Conservation (phyloP, 2,113 vertebrate species). For the Aleadryas rufinucha region DNA sequence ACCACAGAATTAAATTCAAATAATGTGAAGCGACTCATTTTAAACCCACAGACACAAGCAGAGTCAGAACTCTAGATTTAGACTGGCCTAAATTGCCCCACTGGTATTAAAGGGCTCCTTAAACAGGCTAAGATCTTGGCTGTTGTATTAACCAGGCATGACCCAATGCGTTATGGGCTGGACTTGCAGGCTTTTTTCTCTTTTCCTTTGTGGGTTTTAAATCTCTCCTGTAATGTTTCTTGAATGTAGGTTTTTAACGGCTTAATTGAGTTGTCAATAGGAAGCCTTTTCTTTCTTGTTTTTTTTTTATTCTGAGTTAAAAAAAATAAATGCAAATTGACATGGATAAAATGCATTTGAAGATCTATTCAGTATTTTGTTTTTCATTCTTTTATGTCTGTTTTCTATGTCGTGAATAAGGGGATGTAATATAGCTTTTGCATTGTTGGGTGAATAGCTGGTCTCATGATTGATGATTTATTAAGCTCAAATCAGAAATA, state of each 20-base stretch:
- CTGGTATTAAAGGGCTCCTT: conserved; percentile 41
- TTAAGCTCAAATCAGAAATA: conserved; percentile 29
- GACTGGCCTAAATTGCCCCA: conserved; percentile 48
- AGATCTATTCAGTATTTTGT: conserved; percentile 47
- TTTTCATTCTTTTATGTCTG: conserved; percentile 46
- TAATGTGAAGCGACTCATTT: conserved; percentile 38
- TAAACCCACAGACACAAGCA: conserved; percentile 52
- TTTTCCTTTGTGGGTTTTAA: conserved; percentile 61
- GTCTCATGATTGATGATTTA: background rate
- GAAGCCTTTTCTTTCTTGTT: background rate
- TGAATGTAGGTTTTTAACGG: conserved; percentile 61
- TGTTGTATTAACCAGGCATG: conserved; percentile 49
- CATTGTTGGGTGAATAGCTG: background rate
- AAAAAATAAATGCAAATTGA: conserved; percentile 28
- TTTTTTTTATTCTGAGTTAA: background rate
- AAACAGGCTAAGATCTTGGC: conserved; percentile 40
- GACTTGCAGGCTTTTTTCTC: conserved; percentile 51
- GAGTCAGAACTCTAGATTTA: conserved; percentile 46
- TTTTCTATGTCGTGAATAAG: conserved; percentile 21
- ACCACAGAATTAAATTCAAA: conserved; percentile 59
- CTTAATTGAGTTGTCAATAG: conserved; percentile 60
- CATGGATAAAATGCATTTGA: conserved; percentile 49
- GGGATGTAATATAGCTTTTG: conserved; percentile 18
- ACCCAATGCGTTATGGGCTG: conserved; percentile 35
- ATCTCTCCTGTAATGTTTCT: conserved; percentile 57